These are phyloP conservation scores for Acanthosepion pharaonis DNA, from an alignment of 2,888 invertebrate genomes.

Conservation along the genomic window DNA sequence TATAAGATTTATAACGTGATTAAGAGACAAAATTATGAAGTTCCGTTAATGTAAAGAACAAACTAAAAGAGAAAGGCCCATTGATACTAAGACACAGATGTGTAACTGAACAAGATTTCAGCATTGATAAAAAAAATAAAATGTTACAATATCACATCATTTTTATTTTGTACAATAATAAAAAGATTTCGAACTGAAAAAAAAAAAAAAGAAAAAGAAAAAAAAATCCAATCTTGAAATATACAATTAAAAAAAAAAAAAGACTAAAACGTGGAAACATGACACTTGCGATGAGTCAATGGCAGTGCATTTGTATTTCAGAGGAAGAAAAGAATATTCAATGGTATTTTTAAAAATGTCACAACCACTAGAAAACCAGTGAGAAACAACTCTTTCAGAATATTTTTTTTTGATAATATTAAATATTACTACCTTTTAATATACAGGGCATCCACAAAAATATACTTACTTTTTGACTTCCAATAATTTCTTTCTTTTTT, in stretches of 20 bases:
- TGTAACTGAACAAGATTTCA: not conserved
- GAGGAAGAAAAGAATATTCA: not conserved
- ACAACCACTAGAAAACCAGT: too few relatives aligned
- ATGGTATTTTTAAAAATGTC: too few relatives aligned
- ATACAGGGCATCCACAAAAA: too few relatives aligned
- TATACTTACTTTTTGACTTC: too few relatives aligned
- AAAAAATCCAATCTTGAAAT: not conserved
- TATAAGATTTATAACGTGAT: not conserved
- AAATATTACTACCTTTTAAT: too few relatives aligned
- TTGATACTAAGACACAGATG: constrained; percentile 33
- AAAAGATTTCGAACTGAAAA: not conserved
- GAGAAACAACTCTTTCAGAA: too few relatives aligned
- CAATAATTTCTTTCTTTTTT: too few relatives aligned
- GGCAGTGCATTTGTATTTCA: not conserved
- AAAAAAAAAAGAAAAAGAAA: not conserved
- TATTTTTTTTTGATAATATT: too few relatives aligned
- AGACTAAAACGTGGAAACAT: not conserved
- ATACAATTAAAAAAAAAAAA: not conserved
- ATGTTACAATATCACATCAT: not conserved
- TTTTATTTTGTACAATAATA: not conserved
- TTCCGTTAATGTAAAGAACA: not conserved
- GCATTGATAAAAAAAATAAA: not conserved
- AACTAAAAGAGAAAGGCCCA: not conserved
- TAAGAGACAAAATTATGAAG: not conserved
- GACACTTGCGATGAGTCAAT: not conserved